Evolutionary conservation across 2,888 invertebrate genomes (phyloP).

Genomic region (Sympetrum striolatum): DNA sequence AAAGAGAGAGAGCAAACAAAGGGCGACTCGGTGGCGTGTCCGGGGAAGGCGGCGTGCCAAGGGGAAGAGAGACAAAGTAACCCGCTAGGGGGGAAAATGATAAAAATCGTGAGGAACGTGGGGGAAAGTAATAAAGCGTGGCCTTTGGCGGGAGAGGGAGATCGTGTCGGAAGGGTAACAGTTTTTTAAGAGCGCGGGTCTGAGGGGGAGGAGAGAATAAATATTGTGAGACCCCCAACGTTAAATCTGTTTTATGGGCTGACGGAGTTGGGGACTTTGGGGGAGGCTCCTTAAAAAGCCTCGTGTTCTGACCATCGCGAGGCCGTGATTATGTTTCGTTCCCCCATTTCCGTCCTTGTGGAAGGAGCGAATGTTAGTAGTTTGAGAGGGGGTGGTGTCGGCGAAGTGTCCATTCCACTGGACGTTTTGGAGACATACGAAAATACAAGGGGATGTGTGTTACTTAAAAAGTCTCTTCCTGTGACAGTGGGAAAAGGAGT

Average conservation of each 20-base stretch:
- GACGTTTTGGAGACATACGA: neutral
- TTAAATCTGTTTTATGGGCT: neutral
- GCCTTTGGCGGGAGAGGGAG: neutral
- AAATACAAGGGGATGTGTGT: too few relatives aligned
- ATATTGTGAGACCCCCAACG: neutral
- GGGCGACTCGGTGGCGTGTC: neutral
- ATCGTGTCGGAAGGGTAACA: neutral
- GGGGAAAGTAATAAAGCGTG: neutral
- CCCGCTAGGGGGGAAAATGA: neutral
- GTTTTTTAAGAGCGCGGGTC: neutral
- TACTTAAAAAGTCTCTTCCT: too few relatives aligned
- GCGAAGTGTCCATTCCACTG: neutral
- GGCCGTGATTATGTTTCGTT: neutral
- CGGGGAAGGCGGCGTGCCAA: neutral
- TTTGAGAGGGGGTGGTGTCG: neutral
- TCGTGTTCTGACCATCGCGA: neutral
- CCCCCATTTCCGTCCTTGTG: neutral
- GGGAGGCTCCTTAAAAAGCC: neutral
- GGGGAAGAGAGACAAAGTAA: neutral
- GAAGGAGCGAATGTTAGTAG: neutral
- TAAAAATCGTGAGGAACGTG: neutral
- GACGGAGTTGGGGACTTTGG: neutral
- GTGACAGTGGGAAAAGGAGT: too few relatives aligned
- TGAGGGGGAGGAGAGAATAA: neutral
- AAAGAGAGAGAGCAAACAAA: neutral